Base-by-base conservation (phyloP, 2,113 vertebrate species). In the Donacobius atricapilla region DNA sequence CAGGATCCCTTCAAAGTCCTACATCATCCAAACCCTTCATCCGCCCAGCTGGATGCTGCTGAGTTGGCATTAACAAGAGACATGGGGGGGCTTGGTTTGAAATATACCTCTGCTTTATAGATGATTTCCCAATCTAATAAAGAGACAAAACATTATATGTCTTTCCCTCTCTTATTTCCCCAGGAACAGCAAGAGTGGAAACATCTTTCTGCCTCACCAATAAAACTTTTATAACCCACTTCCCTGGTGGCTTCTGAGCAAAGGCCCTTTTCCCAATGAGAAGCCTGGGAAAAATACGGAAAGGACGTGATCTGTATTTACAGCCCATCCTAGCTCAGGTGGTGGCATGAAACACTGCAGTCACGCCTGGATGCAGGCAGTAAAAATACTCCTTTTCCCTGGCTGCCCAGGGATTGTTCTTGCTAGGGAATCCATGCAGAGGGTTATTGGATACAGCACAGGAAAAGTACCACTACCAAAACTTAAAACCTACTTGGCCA, bases 151-250 rank as follows among this genome's bases (percentile, higher is more conserved):
- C 53, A 68, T 77, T 33, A 87, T 76, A 71, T 69, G 37, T 60
- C 87, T 56, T 89, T 70, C 57, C 72, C 54, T 66, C 64, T 87
- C 87, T 90, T 94, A 94, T 96, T 97, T 96, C 93, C 94, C 91
- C 77, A 93, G 91, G 87, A 96, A 93, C 87, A 76, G 30, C 23
- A 83, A 79, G 70, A 40, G 42, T 90, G 47, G 66, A 80, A 96
- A 94, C 87, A 83, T 72, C 79, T 80, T 85, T 91, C 92, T 73
- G 54, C 64, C 83, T 88, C 71, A 58, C 84, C 72, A 93, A 96
- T 91, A 93, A 90, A 97, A 94, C 71, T 90, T 88, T 90, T 66
- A 95, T 47, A 87, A 87, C 75, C 33, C 23, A 9, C 13, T 54
- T 93, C 73, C 73, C 66, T 40, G 37, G 54, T 48, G 68, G 66